Conservation (phyloP, 2,797 vertebrate genomes). For the Podarcis lilfordi region DNA sequence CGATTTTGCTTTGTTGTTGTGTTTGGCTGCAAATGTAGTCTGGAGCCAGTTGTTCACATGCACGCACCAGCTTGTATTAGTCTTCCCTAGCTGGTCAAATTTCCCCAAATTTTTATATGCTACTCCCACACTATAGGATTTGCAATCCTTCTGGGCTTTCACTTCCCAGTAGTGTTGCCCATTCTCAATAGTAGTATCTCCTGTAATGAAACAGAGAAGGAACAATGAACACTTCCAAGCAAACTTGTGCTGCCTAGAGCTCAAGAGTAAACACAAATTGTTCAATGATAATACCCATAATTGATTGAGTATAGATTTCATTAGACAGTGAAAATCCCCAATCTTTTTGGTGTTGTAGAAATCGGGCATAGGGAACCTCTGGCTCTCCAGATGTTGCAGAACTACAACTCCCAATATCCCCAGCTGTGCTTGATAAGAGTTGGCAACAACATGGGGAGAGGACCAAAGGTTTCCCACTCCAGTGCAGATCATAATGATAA, state of each 20-base stretch:
- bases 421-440: too few relatives aligned
- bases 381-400: too few relatives aligned
- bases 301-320: not conserved
- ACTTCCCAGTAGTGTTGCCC: conserved; percentile 95
- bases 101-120: conserved; percentile 88
- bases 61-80: conserved; percentile 90
- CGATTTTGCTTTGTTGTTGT: conserved; percentile 92
- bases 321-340: not conserved
- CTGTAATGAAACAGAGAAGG: conserved; percentile 71
- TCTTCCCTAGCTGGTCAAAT: conserved; percentile 95
- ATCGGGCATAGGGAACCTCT: too few relatives aligned
- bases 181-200: conserved; percentile 85
- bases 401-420: too few relatives aligned
- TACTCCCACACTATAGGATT: conserved; percentile 90
- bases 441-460: too few relatives aligned
- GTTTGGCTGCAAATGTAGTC: conserved; percentile 89
- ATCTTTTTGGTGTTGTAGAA: not conserved
- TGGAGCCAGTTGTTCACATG: conserved; percentile 95
- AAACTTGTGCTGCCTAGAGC: not conserved
- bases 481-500: not conserved
- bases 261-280: not conserved
- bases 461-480: too few relatives aligned
- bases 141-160: conserved; percentile 89
- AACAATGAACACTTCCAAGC: not conserved
- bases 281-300: not conserved